phyloP scores from a whole-genome alignment of 2,113 vertebrate species.

The Crotalus viridis region DNA sequence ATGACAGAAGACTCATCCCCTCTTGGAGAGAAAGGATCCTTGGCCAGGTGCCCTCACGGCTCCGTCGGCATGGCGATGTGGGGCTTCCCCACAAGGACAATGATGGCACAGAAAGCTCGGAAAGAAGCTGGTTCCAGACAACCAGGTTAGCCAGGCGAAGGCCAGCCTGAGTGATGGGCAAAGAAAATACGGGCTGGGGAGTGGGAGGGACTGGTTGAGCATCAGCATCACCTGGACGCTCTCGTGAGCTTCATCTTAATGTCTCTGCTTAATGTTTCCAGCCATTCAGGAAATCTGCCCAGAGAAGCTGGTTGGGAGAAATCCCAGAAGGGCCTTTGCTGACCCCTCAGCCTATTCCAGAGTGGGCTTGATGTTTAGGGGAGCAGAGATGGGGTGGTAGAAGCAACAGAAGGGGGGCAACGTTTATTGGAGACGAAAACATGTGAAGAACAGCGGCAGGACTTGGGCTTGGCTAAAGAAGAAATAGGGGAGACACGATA shows the following conservation, averaged over 20 bases:
- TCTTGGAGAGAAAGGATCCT: neutral
- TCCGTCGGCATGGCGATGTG: neutral
- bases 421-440: neutral
- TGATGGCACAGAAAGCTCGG: neutral
- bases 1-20: neutral
- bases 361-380: no score
- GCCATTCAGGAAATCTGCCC: no score
- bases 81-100: neutral
- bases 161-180: neutral
- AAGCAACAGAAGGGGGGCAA: neutral
- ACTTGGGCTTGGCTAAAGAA: no score
- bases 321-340: no score
- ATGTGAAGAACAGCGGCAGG: no score
- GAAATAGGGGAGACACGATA: no score
- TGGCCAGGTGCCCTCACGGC: neutral
- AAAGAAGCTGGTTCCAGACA: neutral
- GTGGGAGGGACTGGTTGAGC: no score
- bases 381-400: rapidly evolving
- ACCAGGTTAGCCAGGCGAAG: neutral
- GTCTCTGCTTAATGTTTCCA: no score
- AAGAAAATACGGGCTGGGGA: neutral
- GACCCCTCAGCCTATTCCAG: no score
- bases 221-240: neutral
- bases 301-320: no score
- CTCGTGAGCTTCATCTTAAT: neutral